Base-by-base conservation (phyloP, 2,113 vertebrate species). In the Syngnathus floridae region DNA sequence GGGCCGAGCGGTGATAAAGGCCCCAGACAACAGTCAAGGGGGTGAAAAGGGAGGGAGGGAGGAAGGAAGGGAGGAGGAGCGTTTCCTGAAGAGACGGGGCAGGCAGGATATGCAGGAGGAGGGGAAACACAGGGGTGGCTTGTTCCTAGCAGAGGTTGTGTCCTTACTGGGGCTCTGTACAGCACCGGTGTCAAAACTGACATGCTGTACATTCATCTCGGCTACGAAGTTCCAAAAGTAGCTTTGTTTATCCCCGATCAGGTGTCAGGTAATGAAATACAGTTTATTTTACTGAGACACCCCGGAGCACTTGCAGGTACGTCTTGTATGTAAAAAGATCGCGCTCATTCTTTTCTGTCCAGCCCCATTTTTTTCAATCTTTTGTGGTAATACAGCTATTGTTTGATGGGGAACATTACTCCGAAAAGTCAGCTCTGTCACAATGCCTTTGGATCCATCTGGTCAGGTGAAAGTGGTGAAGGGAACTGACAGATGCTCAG, bases 321-420 rank as follows among this genome's bases (percentile, higher is more conserved):
- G 70, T 75, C 60, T 59, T 77, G 71, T 41, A 62, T 78, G 87
- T 83, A 87, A 87, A 70, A 80, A 55, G 78, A 86, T 85, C 77
- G 62, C 46, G 54, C 46, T 59, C 66, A 63, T 75, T 79, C 58
- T 71, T 40, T 45, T 61, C 61, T 43, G 54, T 66, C 62, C 46
- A 26, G 69, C 74, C 72, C 26, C 0, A 13, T 41, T 41, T 65
- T 62, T 84, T 72, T 65, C 48, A n/a, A 31, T 22, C 70, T 73
- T 35, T 71, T 80, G 64, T 82, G 85, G 85, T 89, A 89, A 90
- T 88, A 90, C 76, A 90, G 88, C 83, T 81, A 90, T 91, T 90
- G 88, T 91, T 88, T 84, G 78, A 86, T 82, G 77, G 77, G 75
- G 74, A 75, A 86, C 80, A 84, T 87, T 83, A 88, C 88, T 85